These are phyloP conservation scores for Drosophila vallismaia DNA, from an alignment of 2,888 invertebrate species.

Conservation along the genomic window DNA sequence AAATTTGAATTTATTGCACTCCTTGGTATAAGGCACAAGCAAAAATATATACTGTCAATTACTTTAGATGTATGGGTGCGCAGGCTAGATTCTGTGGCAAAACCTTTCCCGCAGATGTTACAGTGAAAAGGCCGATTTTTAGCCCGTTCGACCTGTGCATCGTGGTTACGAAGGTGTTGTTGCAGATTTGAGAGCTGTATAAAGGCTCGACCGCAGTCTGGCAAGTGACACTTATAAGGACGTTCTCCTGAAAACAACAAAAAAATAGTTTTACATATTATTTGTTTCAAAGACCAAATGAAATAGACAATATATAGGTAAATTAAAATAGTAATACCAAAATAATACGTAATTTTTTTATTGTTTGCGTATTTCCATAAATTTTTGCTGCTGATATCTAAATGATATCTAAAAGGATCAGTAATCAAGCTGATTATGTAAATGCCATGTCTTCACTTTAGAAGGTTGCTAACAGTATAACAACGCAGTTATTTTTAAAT, in stretches of 20 bases:
- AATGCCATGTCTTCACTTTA: too few species aligned
- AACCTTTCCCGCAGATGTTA: constrained; percentile 97
- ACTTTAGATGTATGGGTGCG: constrained; percentile 99
- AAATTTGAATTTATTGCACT: too few species aligned
- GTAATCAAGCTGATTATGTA: too few species aligned
- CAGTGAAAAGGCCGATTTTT: constrained; percentile 98
- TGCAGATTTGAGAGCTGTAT: constrained; percentile 98
- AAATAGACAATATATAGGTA: too few species aligned
- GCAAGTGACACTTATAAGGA: constrained; percentile 98
- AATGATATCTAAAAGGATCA: too few species aligned
- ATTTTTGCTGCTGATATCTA: too few species aligned
- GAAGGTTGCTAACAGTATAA: too few species aligned
- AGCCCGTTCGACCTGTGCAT: constrained; percentile 96
- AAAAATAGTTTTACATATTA: neutral
- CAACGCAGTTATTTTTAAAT: too few species aligned
- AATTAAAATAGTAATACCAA: too few species aligned
- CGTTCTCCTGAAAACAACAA: constrained; percentile 89
- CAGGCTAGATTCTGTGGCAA: constrained; percentile 97
- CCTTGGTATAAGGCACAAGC: too few species aligned
- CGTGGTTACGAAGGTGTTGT: constrained; percentile 97
- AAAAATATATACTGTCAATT: constrained; percentile 84
- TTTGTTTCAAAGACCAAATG: neutral
- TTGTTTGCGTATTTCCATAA: too few species aligned
- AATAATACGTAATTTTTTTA: too few species aligned
- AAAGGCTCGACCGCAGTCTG: constrained; percentile 97